phyloP scores from a whole-genome alignment of 2,888 invertebrate species.

The Cryptus armator region DNA sequence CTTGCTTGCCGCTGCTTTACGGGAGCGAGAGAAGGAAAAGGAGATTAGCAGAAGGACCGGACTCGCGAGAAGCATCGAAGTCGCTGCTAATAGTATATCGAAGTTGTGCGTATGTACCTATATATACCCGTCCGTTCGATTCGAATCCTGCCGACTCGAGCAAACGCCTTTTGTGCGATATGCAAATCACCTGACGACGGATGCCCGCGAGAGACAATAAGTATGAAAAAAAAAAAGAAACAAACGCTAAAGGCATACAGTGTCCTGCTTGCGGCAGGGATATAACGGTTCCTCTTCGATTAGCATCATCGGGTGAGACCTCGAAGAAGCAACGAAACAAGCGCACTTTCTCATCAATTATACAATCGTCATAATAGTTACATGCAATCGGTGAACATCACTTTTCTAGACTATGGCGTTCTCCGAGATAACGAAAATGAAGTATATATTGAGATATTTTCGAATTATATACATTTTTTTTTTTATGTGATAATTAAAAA shows the following conservation, averaged over 20 bases:
- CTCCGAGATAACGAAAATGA: background rate
- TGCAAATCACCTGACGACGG: constrained; percentile 60
- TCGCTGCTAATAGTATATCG: constrained; percentile 7
- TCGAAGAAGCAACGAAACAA: constrained; percentile 41
- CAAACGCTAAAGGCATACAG: constrained; percentile 13
- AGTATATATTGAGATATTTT: too few species aligned
- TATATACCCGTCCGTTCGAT: background rate
- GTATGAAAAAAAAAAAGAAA: constrained; percentile 28
- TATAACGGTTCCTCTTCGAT: constrained; percentile 66
- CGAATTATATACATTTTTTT: too few species aligned
- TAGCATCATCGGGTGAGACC: constrained; percentile 56
- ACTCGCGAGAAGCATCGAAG: background rate
- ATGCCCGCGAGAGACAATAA: constrained; percentile 26
- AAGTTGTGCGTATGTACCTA: background rate
- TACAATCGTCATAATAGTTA: constrained; percentile 8
- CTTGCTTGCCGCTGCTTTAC: background rate
- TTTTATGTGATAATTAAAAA: too few species aligned
- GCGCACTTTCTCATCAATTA: constrained; percentile 65
- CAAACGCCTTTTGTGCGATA: constrained; percentile 58
- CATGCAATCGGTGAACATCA: background rate
- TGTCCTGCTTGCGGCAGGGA: constrained; percentile 27
- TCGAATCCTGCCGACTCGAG: constrained; percentile 5
- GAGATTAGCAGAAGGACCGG: background rate
- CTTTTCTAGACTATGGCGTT: background rate
- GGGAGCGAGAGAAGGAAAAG: background rate